These are phyloP conservation scores for Myocastor coypus DNA, from an alignment of 2,113 vertebrate genomes.

Conservation along the genomic window DNA sequence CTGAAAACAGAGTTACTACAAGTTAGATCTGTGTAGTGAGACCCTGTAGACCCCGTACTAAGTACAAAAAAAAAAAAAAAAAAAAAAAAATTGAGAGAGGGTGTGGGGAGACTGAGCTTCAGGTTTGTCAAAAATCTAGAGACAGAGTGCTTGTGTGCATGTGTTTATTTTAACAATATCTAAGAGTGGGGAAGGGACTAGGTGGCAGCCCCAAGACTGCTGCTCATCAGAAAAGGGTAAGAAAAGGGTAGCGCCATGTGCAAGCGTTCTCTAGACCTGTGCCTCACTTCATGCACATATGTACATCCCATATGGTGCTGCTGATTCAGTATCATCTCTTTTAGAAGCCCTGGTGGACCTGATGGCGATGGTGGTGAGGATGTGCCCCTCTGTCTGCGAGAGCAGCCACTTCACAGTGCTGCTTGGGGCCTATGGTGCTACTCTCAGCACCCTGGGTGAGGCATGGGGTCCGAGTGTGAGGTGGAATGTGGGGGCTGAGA, in stretches of 20 bases:
- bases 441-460: slow-evolving; percentile 91
- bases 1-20: too few species aligned
- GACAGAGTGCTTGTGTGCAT: neutral
- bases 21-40: too few species aligned
- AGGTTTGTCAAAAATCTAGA: neutral
- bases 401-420: slow-evolving; percentile 92
- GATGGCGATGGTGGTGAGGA: slow-evolving; percentile 89
- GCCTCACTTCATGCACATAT: fast-evolving
- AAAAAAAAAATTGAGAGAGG: too few species aligned
- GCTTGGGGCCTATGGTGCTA: slow-evolving; percentile 94
- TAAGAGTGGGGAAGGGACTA: neutral
- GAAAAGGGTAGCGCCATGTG: fast-evolving
- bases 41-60: too few species aligned
- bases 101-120: fast-evolving
- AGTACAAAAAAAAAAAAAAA: too few species aligned
- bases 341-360: slow-evolving; percentile 92
- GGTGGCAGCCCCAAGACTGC: fast-evolving
- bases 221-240: neutral
- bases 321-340: neutral
- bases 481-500: neutral
- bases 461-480: too few species aligned
- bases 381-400: slow-evolving; percentile 90
- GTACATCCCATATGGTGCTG: fast-evolving
- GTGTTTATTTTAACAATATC: neutral
- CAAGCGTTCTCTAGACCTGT: fast-evolving